Evolutionary conservation across 2,888 invertebrate genomes (phyloP), one percentile per base, ranked within the genome.

Genomic region (Apomyelois bistriatella): DNA sequence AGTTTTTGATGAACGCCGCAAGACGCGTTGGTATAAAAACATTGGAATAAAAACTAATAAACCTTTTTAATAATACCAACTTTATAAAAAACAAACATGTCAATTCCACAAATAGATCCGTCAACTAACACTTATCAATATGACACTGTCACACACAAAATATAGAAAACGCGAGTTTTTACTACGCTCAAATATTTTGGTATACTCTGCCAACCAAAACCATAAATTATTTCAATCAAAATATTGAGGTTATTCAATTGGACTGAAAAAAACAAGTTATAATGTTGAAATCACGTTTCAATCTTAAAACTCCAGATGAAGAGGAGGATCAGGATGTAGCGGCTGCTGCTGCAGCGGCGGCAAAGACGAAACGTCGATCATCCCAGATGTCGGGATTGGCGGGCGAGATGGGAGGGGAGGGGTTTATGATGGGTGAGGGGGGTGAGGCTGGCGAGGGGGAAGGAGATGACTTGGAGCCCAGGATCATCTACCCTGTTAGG

Each of bases 251-350:
- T 22, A 22, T 2, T 22, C 5, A 3, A 22, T 22, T 22, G 22
- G 22, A 22, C 5, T 22, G 22, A 3, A 22, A 22, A 3, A 22
- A 22, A 5, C 5, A 22, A 5, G n/a, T n/a, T 22, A 5, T 59
- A 56, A 85, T 85, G 83, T 61, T 88, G 6, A 82, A 80, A 72
- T 86, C 87, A 0, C 76, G 70, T 58, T 83, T 83, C 36, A 70
- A 81, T 7, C 58, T 70, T 0, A 41, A 13, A 1, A 58, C 61
- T 4, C 54, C 55, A 1, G 61, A 59, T 6, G 53, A 50, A 4
- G 57, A 53, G 13, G 38, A 13, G 13, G 9, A 32, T 1, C 32
- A 7, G 8, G 32, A 10, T 7, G 32, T 2, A 6, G 38, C 12
- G 15, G 38, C 6, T 6, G 38, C 6, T 9, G 16, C 1, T 9